Conservation (phyloP, 2,113 vertebrate genomes). For the Phyllostomus discolor region DNA sequence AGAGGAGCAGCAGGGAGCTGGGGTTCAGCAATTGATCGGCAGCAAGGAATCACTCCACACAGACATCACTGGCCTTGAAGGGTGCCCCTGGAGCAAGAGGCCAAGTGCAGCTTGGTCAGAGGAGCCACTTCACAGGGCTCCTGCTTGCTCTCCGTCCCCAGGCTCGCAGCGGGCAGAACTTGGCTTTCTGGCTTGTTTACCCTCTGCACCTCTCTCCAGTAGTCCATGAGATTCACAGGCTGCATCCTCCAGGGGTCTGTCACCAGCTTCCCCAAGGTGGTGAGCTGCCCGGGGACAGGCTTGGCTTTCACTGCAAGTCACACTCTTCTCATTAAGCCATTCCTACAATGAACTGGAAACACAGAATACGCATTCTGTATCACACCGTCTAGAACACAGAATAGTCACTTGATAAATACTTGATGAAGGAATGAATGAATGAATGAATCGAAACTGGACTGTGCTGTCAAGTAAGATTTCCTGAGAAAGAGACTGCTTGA, state of each 20-base stretch:
- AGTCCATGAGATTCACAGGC: conserved; percentile 85
- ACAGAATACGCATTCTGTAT: neutral
- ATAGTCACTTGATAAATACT: neutral
- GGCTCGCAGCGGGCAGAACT: neutral
- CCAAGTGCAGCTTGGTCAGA: neutral
- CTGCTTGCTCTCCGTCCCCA: neutral
- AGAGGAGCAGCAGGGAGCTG: neutral
- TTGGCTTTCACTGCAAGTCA: conserved; percentile 26
- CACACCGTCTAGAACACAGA: neutral
- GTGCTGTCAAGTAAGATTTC: neutral
- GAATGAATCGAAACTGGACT: neutral
- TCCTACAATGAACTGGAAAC: neutral
- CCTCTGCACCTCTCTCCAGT: conserved; percentile 83
- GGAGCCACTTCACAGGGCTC: neutral
- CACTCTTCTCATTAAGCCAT: neutral
- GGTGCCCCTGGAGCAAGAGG: neutral
- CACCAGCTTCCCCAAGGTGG: conserved; percentile 81
- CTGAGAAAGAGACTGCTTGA: neutral
- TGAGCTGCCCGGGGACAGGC: conserved; percentile 79
- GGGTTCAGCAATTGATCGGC: neutral
- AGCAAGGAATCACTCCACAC: neutral
- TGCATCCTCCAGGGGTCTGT: conserved; percentile 86
- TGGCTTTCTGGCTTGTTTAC: neutral
- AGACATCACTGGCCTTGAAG: neutral
- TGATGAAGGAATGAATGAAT: neutral